Conservation (phyloP, 2,113 vertebrate species). For the Tragelaphus scriptus region DNA sequence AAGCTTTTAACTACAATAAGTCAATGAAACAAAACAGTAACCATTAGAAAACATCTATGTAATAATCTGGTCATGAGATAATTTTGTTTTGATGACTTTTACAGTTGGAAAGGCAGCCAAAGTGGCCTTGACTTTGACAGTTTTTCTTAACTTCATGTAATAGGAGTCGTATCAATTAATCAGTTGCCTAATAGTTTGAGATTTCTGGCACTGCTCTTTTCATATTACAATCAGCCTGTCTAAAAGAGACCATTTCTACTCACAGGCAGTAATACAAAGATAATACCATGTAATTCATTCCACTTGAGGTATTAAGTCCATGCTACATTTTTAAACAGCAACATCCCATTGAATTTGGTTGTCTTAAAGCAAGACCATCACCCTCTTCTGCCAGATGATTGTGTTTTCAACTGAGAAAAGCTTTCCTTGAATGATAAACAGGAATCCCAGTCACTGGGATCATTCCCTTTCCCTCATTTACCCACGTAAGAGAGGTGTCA, state of each 20-base stretch:
- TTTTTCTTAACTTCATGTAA: constrained; percentile 27
- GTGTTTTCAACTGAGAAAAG: background rate
- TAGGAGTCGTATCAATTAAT: background rate
- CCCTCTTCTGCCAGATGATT: background rate
- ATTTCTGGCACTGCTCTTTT: background rate
- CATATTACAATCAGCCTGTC: background rate
- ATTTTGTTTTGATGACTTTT: constrained; percentile 30
- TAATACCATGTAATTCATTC: background rate
- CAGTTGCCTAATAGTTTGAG: background rate
- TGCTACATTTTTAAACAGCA: background rate
- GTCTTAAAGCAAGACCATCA: background rate
- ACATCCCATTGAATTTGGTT: background rate
- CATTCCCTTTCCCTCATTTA: background rate
- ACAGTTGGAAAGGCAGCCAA: background rate
- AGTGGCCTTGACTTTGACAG: background rate
- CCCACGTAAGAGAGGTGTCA: background rate
- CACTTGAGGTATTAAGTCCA: background rate
- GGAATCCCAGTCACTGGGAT: background rate
- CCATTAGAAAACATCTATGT: background rate
- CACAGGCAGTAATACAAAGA: background rate
- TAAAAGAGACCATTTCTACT: background rate
- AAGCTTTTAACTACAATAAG: constrained; percentile 24
- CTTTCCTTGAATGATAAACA: background rate
- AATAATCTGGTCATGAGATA: background rate
- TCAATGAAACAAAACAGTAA: constrained; percentile 1